Base-by-base conservation (phyloP, 2,797 vertebrate species). In the Fistularia commersonii region DNA sequence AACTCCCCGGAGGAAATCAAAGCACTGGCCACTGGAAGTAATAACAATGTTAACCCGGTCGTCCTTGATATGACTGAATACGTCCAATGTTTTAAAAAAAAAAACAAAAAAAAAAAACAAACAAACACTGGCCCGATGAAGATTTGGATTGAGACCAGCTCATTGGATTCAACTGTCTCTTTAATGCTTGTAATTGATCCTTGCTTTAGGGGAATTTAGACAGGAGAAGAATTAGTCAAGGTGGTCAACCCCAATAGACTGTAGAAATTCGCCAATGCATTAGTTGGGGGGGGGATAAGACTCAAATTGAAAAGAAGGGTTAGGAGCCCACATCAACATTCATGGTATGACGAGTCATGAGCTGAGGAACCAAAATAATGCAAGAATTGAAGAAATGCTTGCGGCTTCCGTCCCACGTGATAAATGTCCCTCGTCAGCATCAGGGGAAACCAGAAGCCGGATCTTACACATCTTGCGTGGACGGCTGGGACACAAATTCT, bases 161-260 rank as follows among this genome's bases (percentile, higher is more conserved):
- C 23, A 4, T 23, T 4, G 23, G 2, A 23, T 23, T 4, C 23
- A 23, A 23, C 5, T 0, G 7, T 13, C 23, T 59, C 46, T 46
- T 6, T 31, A 32, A 38, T 34, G 32, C 32, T 40, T 58, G 52
- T 46, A 42, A 38, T 59, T 45, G 48, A 45, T 9, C 7, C 2
- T 45, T 54, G 48, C 33, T 36, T 31, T 54, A n/a, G 42, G 34
- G 33, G 34, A 39, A 38, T 45, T 64, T 39, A 49, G 33, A 12
- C 0, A 0, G 8, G 8, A 12, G 46, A 72, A 1, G 12, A 32
- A 61, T 76, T 52, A 55, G 60, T 66, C 45, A 63, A 69, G 31
- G 37, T 59, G 48, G 50, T 61, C 53, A 39, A 43, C 51, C 46
- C 55, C 59, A 40, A 76, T 59, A 72, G 48, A 67, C 64, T 60